Base-by-base conservation (phyloP, 2,888 invertebrate species). In the Heteromurus nitidus region DNA sequence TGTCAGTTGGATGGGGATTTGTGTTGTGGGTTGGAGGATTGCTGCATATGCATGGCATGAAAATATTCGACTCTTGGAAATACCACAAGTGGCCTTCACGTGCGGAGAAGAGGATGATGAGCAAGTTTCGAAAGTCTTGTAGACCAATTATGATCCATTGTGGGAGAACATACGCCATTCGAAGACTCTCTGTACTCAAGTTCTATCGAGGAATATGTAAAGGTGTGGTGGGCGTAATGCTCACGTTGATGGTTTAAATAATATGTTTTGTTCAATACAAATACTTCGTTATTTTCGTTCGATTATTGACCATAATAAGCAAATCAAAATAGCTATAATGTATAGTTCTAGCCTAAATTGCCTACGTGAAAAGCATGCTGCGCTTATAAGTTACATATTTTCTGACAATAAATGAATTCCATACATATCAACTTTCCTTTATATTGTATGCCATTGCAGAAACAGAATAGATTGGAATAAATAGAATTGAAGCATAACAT, bases 41-140 rank as follows among this genome's bases (percentile, higher is more conserved):
- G 31, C n/a, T 76, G 22, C 50, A 76, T 44, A 22, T 22, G 0
- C 36, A 47, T 58, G 68, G 75, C 3, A 28, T 18, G 1, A 67
- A 55, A n/a, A 31, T 62, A n/a, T 18, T 67, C 0, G 13, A 31
- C 3, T 68, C 68, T 1, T 76, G 76, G 76, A 68, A 36, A 13
- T 31, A 30, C 5, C 24, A 58, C 26, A 2, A 20, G 0, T 69
- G 68, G 76, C 13, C 20, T 11, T 26, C 1, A 11, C n/a, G 0
- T 1, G 18, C n/a, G 58, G 24, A 75, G 1, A 55, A 20, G 11
- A 47, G n/a, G 42, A 44, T 60, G 20, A 76, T 76, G 68, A 67
- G 1, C 1, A 76, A 50, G 50, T 76, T 76, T 69, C 1, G 30
- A 24, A 60, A 16, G 11, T 68, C 68, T 0, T 68, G 68, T 36